phyloP scores from a whole-genome alignment of 2,888 invertebrate genomes.

The Biston betularia region DNA sequence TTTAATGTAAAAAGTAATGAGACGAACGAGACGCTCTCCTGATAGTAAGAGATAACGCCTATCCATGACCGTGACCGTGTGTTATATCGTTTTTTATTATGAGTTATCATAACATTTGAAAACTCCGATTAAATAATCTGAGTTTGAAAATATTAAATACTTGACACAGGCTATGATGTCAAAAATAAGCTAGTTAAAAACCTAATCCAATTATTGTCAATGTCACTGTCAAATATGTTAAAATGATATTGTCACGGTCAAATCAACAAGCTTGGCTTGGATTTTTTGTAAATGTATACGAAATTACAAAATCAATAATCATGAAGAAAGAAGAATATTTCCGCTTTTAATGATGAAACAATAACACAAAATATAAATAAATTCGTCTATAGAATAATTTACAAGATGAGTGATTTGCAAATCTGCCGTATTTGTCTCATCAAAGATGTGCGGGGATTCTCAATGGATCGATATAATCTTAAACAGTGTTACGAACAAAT shows the following conservation, averaged over 20 bases:
- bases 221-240: background rate
- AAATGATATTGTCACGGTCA: background rate
- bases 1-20: too few relatives aligned
- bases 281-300: constrained; percentile 8
- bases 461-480: constrained; percentile 56
- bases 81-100: too few relatives aligned
- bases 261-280: constrained; percentile 29
- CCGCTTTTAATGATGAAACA: constrained; percentile 14
- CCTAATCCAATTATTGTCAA: too few relatives aligned
- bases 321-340: constrained; percentile 16
- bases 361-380: constrained; percentile 27
- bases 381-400: constrained; percentile 14
- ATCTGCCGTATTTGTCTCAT: constrained; percentile 64
- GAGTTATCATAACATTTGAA: too few relatives aligned
- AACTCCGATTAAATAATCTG: too few relatives aligned
- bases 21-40: too few relatives aligned
- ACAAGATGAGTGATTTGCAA: constrained; percentile 57
- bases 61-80: too few relatives aligned
- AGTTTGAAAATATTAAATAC: too few relatives aligned
- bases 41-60: too few relatives aligned
- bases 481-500: constrained; percentile 65
- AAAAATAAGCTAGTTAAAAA: too few relatives aligned
- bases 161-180: too few relatives aligned
- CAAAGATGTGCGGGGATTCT: constrained; percentile 60
- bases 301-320: constrained; percentile 32